These are phyloP conservation scores for Globodera ellingtonae DNA, from an alignment of 1,140 invertebrate species.

Conservation along the genomic window DNA sequence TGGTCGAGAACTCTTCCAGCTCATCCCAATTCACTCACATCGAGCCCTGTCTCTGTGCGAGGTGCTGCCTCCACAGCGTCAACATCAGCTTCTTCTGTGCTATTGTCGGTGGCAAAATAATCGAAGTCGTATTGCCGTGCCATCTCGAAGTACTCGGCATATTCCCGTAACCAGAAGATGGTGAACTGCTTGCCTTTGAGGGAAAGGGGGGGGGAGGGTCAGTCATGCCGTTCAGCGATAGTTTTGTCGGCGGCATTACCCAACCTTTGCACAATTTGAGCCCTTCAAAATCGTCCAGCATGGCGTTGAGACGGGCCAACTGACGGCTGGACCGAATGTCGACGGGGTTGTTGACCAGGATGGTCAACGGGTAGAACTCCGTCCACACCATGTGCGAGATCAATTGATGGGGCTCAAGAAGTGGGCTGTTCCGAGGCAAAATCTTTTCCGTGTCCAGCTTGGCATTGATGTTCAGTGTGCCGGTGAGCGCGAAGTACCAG, in stretches of 20 bases:
- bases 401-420: constrained; percentile 52
- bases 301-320: constrained; percentile 35
- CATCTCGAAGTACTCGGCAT: constrained; percentile 49
- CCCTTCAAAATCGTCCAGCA: constrained; percentile 61
- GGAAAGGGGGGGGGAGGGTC: neutral
- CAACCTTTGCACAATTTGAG: constrained; percentile 26
- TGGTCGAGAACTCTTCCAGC: no score
- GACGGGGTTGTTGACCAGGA: constrained; percentile 60
- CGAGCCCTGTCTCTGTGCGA: constrained; percentile 35
- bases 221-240: neutral
- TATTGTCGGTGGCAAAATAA: constrained; percentile 42
- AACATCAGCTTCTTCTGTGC: constrained; percentile 3
- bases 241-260: neutral
- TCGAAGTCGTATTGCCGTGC: constrained; percentile 45
- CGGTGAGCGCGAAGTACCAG: constrained; percentile 57
- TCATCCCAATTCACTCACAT: neutral
- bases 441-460: constrained; percentile 52
- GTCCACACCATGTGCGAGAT: constrained; percentile 59
- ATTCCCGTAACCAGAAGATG: constrained; percentile 56
- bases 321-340: constrained; percentile 43
- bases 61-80: constrained; percentile 14
- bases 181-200: constrained; percentile 46
- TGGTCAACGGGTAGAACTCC: constrained; percentile 64
- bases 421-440: constrained; percentile 54
- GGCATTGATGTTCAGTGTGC: constrained; percentile 44